Evolutionary conservation across 2,797 vertebrate species (phyloP).

Genomic region (Heterohyrax brucei): DNA sequence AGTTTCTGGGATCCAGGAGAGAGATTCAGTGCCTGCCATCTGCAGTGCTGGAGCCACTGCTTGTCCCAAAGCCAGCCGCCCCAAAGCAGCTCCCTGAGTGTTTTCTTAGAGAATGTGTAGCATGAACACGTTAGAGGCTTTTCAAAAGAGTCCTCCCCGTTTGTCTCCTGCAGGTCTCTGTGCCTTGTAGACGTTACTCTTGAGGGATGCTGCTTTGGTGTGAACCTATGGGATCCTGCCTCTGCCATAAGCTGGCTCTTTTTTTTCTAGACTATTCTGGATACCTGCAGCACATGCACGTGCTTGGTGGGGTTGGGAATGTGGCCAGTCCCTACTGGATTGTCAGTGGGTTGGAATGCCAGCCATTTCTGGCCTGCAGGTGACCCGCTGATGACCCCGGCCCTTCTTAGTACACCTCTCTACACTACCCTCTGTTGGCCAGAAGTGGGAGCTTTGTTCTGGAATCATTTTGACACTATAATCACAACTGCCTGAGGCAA

Average conservation of each 20-base stretch:
- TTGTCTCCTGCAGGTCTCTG: neutral
- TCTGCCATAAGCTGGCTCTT: neutral
- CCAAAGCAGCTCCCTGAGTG: fast-evolving
- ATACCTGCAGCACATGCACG: fast-evolving
- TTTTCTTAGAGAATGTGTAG: fast-evolving
- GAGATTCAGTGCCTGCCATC: neutral
- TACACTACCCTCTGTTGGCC: neutral
- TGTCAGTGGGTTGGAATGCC: neutral
- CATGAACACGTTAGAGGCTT: neutral
- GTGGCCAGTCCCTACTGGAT: neutral
- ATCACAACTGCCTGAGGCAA: neutral
- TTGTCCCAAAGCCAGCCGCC: neutral
- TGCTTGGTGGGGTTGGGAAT: neutral
- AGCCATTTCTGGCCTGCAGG: neutral
- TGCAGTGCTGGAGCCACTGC: neutral
- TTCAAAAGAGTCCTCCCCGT: neutral
- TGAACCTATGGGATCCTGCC: neutral
- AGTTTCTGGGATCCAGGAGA: neutral
- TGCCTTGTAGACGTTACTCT: neutral
- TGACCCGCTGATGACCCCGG: neutral
- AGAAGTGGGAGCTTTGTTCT: neutral
- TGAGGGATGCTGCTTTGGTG: neutral
- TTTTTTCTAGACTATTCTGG: neutral
- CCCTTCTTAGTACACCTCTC: neutral
- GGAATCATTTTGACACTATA: neutral